Conservation (phyloP, 2,113 vertebrate species). For the Lophura nycthemera region DNA sequence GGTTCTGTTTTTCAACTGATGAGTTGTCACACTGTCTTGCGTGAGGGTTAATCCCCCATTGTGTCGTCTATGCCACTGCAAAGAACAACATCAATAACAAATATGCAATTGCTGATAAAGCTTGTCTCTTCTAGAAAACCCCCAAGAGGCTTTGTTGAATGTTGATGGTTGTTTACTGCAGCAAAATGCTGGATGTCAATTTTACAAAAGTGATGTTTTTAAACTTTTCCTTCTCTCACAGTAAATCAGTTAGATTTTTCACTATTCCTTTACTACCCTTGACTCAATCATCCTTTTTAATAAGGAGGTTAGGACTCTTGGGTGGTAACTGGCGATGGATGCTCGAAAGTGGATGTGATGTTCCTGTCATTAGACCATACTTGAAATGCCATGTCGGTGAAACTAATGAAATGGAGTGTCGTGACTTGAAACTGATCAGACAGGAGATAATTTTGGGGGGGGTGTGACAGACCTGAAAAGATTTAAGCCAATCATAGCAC, state of each 20-base stretch:
- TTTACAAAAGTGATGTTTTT: background rate
- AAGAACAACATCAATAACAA: conserved; percentile 58
- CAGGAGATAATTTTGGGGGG: conserved; percentile 20
- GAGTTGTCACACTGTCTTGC: conserved; percentile 35
- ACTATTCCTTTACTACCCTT: background rate
- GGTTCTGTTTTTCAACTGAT: conserved; percentile 51
- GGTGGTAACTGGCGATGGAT: background rate
- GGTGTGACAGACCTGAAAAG: conserved; percentile 7
- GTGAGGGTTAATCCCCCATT: conserved; percentile 71
- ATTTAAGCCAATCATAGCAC: conserved; percentile 40
- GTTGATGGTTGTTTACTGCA: conserved; percentile 56
- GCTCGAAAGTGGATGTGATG: background rate
- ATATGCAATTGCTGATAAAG: conserved; percentile 73
- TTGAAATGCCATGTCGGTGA: conserved; percentile 38
- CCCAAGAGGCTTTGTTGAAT: conserved; percentile 43
- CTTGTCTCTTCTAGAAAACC: conserved; percentile 75
- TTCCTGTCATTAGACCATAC: conserved; percentile 20
- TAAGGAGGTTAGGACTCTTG: background rate
- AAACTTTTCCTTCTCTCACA: conserved; percentile 1
- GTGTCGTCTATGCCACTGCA: conserved; percentile 50
- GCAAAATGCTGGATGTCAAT: conserved; percentile 53
- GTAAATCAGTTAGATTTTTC: background rate
- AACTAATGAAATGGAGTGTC: conserved; percentile 52
- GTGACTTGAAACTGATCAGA: conserved; percentile 43
- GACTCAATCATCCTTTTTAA: no score